Conservation (phyloP, 2,113 vertebrate genomes). For the Ciconia boyciana region DNA sequence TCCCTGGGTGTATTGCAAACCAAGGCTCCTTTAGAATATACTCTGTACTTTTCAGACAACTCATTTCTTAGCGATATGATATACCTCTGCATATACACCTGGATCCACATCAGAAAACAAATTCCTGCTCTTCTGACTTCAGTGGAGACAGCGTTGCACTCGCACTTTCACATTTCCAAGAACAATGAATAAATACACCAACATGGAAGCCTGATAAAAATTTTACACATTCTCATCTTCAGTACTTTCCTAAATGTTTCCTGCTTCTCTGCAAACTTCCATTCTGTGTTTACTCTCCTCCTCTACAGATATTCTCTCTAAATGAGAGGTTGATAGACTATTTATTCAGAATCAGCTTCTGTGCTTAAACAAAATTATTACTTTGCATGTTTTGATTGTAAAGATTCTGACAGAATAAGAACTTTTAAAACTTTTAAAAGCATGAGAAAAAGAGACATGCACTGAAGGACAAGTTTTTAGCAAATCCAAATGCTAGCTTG, state of each 20-base stretch:
- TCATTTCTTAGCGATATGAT: neutral
- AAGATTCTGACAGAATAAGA: neutral
- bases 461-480: neutral
- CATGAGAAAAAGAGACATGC: neutral
- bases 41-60: neutral
- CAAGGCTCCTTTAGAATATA: neutral
- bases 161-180: neutral
- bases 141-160: neutral
- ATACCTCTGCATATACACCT: neutral
- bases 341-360: neutral
- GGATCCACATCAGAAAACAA: accelerated
- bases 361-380: neutral
- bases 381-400: neutral
- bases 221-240: neutral
- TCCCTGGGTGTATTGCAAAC: neutral
- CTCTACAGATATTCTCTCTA: neutral
- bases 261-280: neutral
- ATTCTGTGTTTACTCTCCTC: neutral
- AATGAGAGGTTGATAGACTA: neutral
- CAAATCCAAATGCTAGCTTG: neutral
- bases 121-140: neutral
- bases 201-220: neutral
- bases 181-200: neutral
- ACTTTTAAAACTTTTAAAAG: neutral
- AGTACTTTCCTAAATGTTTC: neutral